These are phyloP conservation scores for Nezara viridula DNA, from an alignment of 2,888 invertebrate genomes.

Conservation along the genomic window DNA sequence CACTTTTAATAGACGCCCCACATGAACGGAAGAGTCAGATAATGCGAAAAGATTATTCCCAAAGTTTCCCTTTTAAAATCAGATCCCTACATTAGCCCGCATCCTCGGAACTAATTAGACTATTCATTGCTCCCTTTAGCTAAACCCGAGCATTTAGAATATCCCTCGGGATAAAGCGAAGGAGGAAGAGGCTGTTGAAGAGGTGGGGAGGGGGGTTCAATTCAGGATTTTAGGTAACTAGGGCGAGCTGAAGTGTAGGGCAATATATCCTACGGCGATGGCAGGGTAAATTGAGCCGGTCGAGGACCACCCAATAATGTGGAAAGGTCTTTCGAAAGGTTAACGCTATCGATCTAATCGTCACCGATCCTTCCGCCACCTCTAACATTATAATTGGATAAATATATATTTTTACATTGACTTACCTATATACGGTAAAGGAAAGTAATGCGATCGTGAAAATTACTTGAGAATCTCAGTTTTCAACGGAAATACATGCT, in stretches of 20 bases:
- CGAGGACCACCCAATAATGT: not conserved
- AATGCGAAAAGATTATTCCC: not conserved
- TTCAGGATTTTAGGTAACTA: conserved; percentile 10
- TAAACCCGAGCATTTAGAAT: not conserved
- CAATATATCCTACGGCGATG: conserved; percentile 4
- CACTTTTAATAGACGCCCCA: too few relatives aligned
- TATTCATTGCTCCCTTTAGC: not conserved
- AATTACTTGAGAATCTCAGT: too few relatives aligned
- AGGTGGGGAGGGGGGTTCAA: not conserved
- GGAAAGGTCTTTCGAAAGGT: conserved; percentile 40
- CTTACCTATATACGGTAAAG: too few relatives aligned
- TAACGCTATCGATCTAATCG: conserved; percentile 19
- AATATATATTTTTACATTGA: too few relatives aligned
- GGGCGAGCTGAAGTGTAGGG: conserved; percentile 36
- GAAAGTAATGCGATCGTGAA: too few relatives aligned
- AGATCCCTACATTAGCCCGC: not conserved
- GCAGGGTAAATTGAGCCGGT: conserved; percentile 17
- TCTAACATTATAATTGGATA: not conserved
- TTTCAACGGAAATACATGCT: too few relatives aligned
- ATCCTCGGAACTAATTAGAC: not conserved
- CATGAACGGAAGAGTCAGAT: too few relatives aligned
- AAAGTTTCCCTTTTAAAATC: not conserved
- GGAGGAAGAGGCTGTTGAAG: not conserved
- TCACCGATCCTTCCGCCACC: not conserved
- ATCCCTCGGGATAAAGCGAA: not conserved